Conservation (phyloP, 2,888 invertebrate genomes). For the Tridacna gigas region DNA sequence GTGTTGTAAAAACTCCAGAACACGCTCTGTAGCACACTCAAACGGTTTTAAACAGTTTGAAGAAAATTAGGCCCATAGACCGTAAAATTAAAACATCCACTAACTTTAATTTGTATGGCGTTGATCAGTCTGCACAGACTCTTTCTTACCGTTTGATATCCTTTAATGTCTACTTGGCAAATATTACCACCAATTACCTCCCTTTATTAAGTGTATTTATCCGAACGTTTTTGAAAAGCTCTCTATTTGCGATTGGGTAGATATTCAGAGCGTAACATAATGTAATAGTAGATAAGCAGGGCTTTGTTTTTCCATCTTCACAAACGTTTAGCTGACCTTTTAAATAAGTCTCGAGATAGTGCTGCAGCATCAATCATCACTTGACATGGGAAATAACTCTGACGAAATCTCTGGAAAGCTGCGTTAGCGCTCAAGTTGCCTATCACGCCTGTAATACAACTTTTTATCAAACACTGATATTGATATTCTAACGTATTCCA, state of each 20-base stretch:
- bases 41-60: slow-evolving; percentile 42
- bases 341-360: slow-evolving; percentile 5
- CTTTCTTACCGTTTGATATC: slow-evolving; percentile 25
- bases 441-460: no score
- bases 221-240: slow-evolving; percentile 10
- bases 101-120: slow-evolving; percentile 63
- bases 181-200: slow-evolving; percentile 48
- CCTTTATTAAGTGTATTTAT: slow-evolving; percentile 45
- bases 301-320: slow-evolving; percentile 14
- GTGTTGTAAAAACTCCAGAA: slow-evolving; percentile 10
- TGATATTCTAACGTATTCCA: no score
- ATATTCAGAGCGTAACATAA: slow-evolving; percentile 15
- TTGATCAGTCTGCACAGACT: slow-evolving; percentile 37
- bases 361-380: not conserved
- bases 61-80: slow-evolving; percentile 56
- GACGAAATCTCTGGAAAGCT: not conserved
- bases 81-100: slow-evolving; percentile 64
- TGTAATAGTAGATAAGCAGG: slow-evolving; percentile 11
- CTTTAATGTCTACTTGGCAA: slow-evolving; percentile 48
- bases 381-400: slow-evolving; percentile 26
- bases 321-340: slow-evolving; percentile 16
- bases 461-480: no score
- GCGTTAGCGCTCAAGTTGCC: no score
- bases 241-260: slow-evolving; percentile 12
- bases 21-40: slow-evolving; percentile 34